Base-by-base conservation (phyloP, 2,888 invertebrate species). In the Girardia tigrina region DNA sequence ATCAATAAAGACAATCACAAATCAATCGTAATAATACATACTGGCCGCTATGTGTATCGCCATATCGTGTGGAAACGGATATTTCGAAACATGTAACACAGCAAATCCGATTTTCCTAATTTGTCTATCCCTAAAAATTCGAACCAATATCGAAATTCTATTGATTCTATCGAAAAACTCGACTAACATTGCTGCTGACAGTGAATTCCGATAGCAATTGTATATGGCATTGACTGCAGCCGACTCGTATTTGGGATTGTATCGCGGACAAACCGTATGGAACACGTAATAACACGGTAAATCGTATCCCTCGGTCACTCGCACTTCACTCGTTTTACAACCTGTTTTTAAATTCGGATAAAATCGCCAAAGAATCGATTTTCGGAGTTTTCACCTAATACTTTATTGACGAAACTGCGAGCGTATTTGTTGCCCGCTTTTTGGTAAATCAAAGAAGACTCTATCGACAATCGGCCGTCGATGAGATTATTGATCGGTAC, bases 221-320 rank as follows among this genome's bases (percentile, higher is more conserved):
- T 90, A 91, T 79, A 94, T 87, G 71, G 92, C 90, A 82, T 89
- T 91, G 87, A 93, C 92, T 36, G 93, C 91, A 75, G 93, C 93
- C 77, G 91, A 90, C 86, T 90, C 90, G 86, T 92, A 92, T 86
- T 90, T 91, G 81, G 90, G 87, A 83, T 82, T 83, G 77, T 82
- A 84, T 28, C 82, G 77, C 14, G 84, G 84, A 0, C 84, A 82
- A 8, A 92, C 92, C 8, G 92, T 92, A 86, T 94, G 92, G 79
- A 93, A 89, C 81, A 94, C 88, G 86, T 90, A 90, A 79, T 91
- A 89, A 79, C 91, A 89, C 79, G 91, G 90, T 81, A 94, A 88
- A 80, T 88, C 88, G 86, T 91, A 90, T 69, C 91, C 93, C 80
- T 90, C 89, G 75, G 92, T 92, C 77, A 91, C 88, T 81, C 89